Conservation (phyloP, 2,113 vertebrate species). For the Empidonax alnorum region DNA sequence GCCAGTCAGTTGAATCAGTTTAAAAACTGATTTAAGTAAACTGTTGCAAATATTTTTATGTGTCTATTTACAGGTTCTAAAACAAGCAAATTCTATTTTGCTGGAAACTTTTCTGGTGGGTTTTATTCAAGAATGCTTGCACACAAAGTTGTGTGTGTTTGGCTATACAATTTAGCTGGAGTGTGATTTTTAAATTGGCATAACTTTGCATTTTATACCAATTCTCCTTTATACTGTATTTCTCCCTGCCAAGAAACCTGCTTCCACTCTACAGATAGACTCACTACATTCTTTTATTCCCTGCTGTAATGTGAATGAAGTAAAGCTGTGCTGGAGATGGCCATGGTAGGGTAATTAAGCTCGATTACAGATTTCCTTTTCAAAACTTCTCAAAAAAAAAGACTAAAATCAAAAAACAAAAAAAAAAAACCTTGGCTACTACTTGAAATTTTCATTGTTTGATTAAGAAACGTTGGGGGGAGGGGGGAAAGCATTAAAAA, state of each 20-base stretch:
- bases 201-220: background rate
- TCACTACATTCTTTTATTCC: slow-evolving; percentile 43
- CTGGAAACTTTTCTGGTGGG: background rate
- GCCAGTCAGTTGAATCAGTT: background rate
- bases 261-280: background rate
- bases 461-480: background rate
- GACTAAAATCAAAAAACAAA: background rate
- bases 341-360: background rate
- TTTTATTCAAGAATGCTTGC: slow-evolving; percentile 6
- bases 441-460: background rate
- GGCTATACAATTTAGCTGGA: background rate
- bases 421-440: background rate
- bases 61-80: background rate
- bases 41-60: background rate
- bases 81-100: background rate
- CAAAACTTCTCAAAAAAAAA: background rate
- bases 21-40: background rate
- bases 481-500: background rate
- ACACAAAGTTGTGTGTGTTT: background rate
- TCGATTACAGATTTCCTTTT: slow-evolving; percentile 35
- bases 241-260: slow-evolving; percentile 33
- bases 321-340: slow-evolving; percentile 10
- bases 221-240: background rate
- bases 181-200: slow-evolving; percentile 14
- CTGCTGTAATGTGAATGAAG: background rate